A percentile compares a stretch with the other conserved stretches of the same genome.
Conservation (phyloP, 2,888 invertebrate species). For the Leucophora obtusa region DNA sequence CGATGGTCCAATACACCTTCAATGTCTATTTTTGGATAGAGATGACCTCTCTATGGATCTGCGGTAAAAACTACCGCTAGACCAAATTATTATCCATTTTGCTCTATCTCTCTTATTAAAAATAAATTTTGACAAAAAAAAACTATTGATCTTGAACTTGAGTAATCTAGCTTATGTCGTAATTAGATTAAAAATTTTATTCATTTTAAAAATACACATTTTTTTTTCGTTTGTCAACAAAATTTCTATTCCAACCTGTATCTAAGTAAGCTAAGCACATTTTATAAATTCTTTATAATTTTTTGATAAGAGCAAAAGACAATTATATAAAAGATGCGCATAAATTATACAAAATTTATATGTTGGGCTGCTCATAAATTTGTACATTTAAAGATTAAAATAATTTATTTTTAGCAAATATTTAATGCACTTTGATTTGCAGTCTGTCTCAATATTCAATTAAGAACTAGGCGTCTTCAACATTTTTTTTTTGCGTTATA, state of each 20-base stretch:
- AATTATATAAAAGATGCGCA: constrained; percentile 3
- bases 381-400: constrained; percentile 22
- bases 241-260: background rate
- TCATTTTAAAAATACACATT: no score
- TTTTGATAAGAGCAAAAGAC: constrained; percentile 29
- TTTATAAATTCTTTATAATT: background rate
- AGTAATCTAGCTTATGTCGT: no score
- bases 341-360: constrained; percentile 8
- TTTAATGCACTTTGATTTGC: constrained; percentile 33
- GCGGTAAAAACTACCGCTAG: no score
- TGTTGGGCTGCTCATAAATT: constrained; percentile 20
- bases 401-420: constrained; percentile 25
- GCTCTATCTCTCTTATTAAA: no score
- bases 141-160: no score
- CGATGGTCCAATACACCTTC: no score
- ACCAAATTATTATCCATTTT: no score
- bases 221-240: background rate
- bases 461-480: background rate
- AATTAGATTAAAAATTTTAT: no score
- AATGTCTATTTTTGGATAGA: no score
- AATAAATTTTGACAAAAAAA: no score
- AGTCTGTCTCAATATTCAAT: constrained; percentile 11
- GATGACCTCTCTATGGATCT: no score
- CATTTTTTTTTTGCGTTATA: background rate
- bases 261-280: background rate